These are phyloP conservation scores for Enteromius radiatus DNA, from an alignment of 2,797 vertebrate species.

Conservation along the genomic window DNA sequence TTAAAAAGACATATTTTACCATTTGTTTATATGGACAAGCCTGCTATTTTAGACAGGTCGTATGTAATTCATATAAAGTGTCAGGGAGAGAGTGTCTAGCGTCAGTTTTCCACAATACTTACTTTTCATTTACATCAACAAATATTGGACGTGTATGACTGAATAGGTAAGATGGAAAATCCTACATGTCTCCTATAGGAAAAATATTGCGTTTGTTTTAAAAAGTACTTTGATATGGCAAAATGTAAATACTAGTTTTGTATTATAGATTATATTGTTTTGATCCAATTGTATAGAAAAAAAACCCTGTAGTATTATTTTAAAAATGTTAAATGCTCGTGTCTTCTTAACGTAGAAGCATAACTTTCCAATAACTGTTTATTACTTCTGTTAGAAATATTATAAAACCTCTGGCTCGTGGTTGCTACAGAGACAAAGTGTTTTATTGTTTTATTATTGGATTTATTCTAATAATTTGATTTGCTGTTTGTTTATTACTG, in stretches of 20 bases:
- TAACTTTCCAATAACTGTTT: slow-evolving; percentile 3
- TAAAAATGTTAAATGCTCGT: background rate
- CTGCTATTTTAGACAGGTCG: slow-evolving; percentile 36
- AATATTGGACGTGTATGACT: background rate
- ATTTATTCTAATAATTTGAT: background rate
- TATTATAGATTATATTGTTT: slow-evolving; percentile 23
- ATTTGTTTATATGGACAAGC: slow-evolving; percentile 44
- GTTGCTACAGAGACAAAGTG: slow-evolving; percentile 4
- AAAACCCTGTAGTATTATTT: background rate
- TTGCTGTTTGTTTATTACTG: slow-evolving; percentile 18
- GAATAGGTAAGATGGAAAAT: slow-evolving; percentile 5
- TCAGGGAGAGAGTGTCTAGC: background rate
- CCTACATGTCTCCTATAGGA: background rate
- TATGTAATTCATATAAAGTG: slow-evolving; percentile 37
- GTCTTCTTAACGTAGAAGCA: slow-evolving; percentile 35
- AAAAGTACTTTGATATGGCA: slow-evolving; percentile 15
- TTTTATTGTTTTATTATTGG: slow-evolving; percentile 7
- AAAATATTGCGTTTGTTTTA: background rate
- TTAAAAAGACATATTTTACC: slow-evolving; percentile 36
- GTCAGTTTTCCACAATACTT: slow-evolving; percentile 27
- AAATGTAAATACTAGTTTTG: slow-evolving; percentile 41
- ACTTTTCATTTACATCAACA: slow-evolving; percentile 31
- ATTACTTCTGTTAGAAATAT: slow-evolving; percentile 5
- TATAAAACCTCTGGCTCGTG: background rate
- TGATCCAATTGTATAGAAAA: slow-evolving; percentile 4